Base-by-base conservation (phyloP, 1,140 invertebrate species). In the Papilio dardanus region DNA sequence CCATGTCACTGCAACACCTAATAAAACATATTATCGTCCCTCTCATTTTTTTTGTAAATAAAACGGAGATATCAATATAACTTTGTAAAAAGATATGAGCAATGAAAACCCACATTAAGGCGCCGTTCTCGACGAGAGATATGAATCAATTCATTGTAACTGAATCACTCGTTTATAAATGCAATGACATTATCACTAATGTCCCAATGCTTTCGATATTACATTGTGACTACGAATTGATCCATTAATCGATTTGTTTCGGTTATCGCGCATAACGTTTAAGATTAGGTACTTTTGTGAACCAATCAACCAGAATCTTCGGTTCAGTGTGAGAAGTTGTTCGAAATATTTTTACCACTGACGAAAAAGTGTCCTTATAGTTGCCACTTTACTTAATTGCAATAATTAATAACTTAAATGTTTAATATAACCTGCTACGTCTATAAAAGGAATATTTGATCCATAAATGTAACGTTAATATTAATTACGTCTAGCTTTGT, bases 61-160 rank as follows among this genome's bases (percentile, higher is more conserved):
- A 37, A 37, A 37, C 7, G 10, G 8, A 37, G 35, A 37, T 37
- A 37, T 42, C 4, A 14, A n/a, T 16, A n/a, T 42, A 14, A 0
- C 6, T 3, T n/a, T 42, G 6, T 19, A 46, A 3, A 19, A 0
- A 1, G 5, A 7, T 46, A 7, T 7, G 4, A 19, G 5, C 16
- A 46, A 6, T 46, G 30, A 33, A 30, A 66, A 66, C 62, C 14
- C 40, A 42, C 16, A 14, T 2, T 46, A 46, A 31, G 65, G 19
- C 65, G 2, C 16, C 62, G 10, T 2, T 14, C 3, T 66, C 62
- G 28, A 16, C 24, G n/a, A 24, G 28, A 33, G 10, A 24, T 16
- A 66, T 66, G 28, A 66, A 66, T 8, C 16, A 30, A 66, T 66
- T 66, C 28, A 66, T 66, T 33, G 30, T 66, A 66, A 66, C 65